phyloP scores from a whole-genome alignment of 1,140 invertebrate genomes.

The Drosophila insularis region DNA sequence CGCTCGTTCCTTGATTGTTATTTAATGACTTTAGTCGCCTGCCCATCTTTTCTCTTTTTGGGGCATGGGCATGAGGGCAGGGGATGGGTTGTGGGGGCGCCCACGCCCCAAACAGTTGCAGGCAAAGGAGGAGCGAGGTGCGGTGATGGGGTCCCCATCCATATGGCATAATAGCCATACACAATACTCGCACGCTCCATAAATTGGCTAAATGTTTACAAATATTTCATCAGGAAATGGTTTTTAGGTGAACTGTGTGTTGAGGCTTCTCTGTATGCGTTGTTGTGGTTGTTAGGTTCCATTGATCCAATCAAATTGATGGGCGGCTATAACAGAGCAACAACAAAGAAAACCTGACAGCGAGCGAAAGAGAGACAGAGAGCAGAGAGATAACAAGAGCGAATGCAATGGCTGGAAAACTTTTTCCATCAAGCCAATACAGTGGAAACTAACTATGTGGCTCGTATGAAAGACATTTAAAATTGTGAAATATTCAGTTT shows the following conservation, averaged over 20 bases:
- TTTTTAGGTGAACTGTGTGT: slow-evolving; percentile 33
- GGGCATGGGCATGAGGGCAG: no score
- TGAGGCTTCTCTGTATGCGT: slow-evolving; percentile 30
- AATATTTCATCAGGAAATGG: slow-evolving; percentile 66
- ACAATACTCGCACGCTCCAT: slow-evolving; percentile 63
- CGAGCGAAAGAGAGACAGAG: slow-evolving; percentile 5
- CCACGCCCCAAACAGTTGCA: slow-evolving; percentile 27
- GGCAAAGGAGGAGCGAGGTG: no score
- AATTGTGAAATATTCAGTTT: no score
- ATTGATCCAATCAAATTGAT: slow-evolving; percentile 77
- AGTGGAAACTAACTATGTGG: neutral
- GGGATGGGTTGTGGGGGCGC: slow-evolving; percentile 36
- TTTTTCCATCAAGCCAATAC: neutral
- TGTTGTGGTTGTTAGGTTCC: slow-evolving; percentile 60
- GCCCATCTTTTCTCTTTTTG: slow-evolving; percentile 33
- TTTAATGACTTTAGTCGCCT: slow-evolving; percentile 65
- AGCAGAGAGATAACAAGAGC: slow-evolving; percentile 16
- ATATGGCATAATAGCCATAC: slow-evolving; percentile 42
- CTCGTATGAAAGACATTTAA: neutral
- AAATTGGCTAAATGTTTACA: slow-evolving; percentile 79
- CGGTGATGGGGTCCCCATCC: slow-evolving; percentile 22
- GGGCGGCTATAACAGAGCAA: slow-evolving; percentile 61
- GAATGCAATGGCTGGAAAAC: neutral
- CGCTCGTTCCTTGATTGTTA: slow-evolving; percentile 69
- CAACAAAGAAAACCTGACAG: slow-evolving; percentile 24